phyloP scores from a whole-genome alignment of 2,888 invertebrate genomes.

The Cacoxenus indagator region DNA sequence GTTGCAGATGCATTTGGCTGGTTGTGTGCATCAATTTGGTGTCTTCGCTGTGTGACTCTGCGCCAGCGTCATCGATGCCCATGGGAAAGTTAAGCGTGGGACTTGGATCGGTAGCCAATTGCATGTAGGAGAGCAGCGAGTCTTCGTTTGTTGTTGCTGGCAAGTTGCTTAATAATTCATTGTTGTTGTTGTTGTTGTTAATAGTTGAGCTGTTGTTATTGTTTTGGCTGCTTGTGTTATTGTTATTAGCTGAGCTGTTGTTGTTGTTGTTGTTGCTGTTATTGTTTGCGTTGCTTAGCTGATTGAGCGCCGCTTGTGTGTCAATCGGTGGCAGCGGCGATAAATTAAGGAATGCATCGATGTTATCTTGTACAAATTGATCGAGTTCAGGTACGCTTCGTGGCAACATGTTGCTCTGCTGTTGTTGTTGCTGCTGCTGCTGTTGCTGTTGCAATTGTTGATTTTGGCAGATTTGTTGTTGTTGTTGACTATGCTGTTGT shows the following conservation, averaged over 20 bases:
- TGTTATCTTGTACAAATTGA: constrained; percentile 63
- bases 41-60: constrained; percentile 61
- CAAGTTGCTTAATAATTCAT: too few relatives aligned
- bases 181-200: constrained; percentile 28
- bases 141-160: constrained; percentile 60
- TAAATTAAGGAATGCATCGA: constrained; percentile 65
- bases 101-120: constrained; percentile 63
- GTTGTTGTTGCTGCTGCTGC: constrained; percentile 38
- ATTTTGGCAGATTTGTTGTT: constrained; percentile 39
- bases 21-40: constrained; percentile 42
- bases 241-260: constrained; percentile 26
- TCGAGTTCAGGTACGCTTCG: constrained; percentile 54
- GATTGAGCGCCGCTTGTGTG: constrained; percentile 36
- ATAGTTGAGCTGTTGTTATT: constrained; percentile 33
- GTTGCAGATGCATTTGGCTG: constrained; percentile 30
- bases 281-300: constrained; percentile 33
- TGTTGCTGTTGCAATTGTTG: constrained; percentile 44
- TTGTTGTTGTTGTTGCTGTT: constrained; percentile 31
- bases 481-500: constrained; percentile 42
- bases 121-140: constrained; percentile 68
- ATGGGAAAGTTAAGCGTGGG: constrained; percentile 65
- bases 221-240: constrained; percentile 17
- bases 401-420: constrained; percentile 49
- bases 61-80: constrained; percentile 63
- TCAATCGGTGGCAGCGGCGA: constrained; percentile 59